Evolutionary conservation across 2,113 vertebrate species (phyloP).

Genomic region (Gambusia holbrooki): DNA sequence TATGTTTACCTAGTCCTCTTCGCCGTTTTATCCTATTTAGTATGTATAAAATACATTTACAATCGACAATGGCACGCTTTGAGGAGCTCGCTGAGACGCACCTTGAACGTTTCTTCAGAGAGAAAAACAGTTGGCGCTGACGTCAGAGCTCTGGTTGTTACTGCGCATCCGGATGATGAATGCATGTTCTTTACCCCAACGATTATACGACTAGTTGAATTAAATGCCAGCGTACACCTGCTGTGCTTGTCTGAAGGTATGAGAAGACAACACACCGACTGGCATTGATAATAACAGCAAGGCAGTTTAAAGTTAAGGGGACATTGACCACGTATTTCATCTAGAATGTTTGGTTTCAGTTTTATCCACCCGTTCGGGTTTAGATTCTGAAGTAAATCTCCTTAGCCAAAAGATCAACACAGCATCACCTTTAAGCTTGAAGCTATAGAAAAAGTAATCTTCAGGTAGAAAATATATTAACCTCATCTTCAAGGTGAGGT

Average conservation of each 20-base stretch:
- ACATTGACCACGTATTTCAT: background rate
- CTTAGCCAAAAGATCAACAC: no score
- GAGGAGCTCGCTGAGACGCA: slow-evolving; percentile 23
- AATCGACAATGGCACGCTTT: slow-evolving; percentile 36
- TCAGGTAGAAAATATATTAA: background rate
- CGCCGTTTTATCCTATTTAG: slow-evolving; percentile 49
- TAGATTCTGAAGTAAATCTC: no score
- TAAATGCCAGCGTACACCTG: slow-evolving; percentile 77
- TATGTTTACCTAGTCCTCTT: slow-evolving; percentile 54
- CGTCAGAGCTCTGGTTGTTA: slow-evolving; percentile 83
- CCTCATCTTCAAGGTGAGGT: background rate
- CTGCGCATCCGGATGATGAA: slow-evolving; percentile 96
- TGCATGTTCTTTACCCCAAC: slow-evolving; percentile 96
- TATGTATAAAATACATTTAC: slow-evolving; percentile 68
- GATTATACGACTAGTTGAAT: slow-evolving; percentile 80
- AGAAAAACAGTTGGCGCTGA: slow-evolving; percentile 3
- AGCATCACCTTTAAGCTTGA: background rate
- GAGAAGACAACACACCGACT: slow-evolving; percentile 10
- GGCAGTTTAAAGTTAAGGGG: background rate
- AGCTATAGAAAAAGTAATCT: background rate
- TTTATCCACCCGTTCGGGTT: no score
- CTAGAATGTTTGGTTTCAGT: no score
- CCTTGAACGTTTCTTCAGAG: slow-evolving; percentile 6
- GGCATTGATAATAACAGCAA: background rate
- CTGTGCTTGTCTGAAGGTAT: slow-evolving; percentile 95